phyloP scores from a whole-genome alignment of 2,888 invertebrate species.

The Oligia strigilis region DNA sequence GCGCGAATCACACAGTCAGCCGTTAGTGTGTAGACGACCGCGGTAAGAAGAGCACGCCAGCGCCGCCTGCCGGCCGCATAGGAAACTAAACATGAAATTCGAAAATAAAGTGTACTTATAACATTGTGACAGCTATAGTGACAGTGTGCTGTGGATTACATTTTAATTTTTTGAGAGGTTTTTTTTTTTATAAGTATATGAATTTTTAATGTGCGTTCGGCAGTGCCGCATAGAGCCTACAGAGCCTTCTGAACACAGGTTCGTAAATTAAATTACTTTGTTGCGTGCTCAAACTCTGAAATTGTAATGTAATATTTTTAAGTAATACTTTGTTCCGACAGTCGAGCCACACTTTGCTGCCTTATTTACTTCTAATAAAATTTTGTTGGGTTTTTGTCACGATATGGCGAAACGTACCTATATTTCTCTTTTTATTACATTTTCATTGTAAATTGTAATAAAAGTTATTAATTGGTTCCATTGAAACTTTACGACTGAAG shows the following conservation, averaged over 20 bases:
- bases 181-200: slow-evolving; percentile 72
- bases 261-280: slow-evolving; percentile 83
- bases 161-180: slow-evolving; percentile 60
- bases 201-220: slow-evolving; percentile 75
- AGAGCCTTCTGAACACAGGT: slow-evolving; percentile 76
- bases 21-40: slow-evolving; percentile 79
- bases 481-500: slow-evolving; percentile 25
- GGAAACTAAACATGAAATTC: slow-evolving; percentile 80
- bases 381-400: slow-evolving; percentile 52
- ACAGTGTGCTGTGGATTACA: slow-evolving; percentile 60
- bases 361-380: slow-evolving; percentile 54
- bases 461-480: slow-evolving; percentile 42
- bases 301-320: slow-evolving; percentile 73
- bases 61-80: slow-evolving; percentile 72
- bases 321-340: slow-evolving; percentile 60
- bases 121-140: slow-evolving; percentile 53
- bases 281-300: slow-evolving; percentile 79
- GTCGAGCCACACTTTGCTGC: slow-evolving; percentile 44
- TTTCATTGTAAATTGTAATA: slow-evolving; percentile 35
- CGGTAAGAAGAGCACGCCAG: slow-evolving; percentile 75
- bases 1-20: slow-evolving; percentile 74
- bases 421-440: slow-evolving; percentile 43
- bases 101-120: slow-evolving; percentile 76
- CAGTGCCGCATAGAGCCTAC: slow-evolving; percentile 71
- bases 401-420: slow-evolving; percentile 27